phyloP scores from a whole-genome alignment of 1,140 invertebrate genomes.

The Scaptodrosophila lebanonensis region DNA sequence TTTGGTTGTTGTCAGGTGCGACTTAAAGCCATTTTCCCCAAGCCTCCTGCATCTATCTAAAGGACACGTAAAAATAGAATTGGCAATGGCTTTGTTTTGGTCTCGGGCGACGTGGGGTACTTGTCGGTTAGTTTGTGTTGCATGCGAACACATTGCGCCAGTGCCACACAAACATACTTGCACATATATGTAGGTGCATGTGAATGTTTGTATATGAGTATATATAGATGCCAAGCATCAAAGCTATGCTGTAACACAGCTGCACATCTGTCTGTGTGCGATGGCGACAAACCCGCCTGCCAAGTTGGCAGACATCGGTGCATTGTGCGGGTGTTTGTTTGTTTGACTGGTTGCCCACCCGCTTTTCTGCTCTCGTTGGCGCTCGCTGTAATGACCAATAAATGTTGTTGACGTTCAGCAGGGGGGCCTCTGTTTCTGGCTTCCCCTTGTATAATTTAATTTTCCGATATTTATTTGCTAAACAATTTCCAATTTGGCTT shows the following conservation, averaged over 20 bases:
- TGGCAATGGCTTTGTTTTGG: conserved; percentile 63
- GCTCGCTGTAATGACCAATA: conserved; percentile 57
- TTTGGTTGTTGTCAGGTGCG: no score
- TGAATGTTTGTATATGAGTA: no score
- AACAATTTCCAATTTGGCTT: no score
- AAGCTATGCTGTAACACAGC: conserved; percentile 27
- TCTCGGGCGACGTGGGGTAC: neutral
- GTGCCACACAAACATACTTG: conserved; percentile 7
- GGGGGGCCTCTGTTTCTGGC: neutral
- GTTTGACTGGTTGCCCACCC: conserved; percentile 12
- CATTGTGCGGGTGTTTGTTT: conserved; percentile 15
- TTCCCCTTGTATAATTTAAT: no score
- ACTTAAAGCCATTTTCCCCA: no score
- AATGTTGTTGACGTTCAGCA: conserved; percentile 12
- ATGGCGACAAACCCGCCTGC: conserved; percentile 20
- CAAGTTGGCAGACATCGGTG: conserved; percentile 30
- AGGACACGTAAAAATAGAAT: conserved; percentile 56
- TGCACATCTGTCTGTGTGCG: conserved; percentile 2
- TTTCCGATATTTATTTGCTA: no score
- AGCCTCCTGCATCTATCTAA: conserved; percentile 56
- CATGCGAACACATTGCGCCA: conserved; percentile 67
- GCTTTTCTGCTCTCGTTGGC: conserved; percentile 26
- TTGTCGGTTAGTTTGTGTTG: conserved; percentile 10
- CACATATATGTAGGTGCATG: no score
- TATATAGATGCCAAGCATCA: conserved; percentile 32